Evolutionary conservation across 2,888 invertebrate genomes (phyloP), one percentile per base, ranked within the genome.

Genomic region (Tricholauxania praeusta): DNA sequence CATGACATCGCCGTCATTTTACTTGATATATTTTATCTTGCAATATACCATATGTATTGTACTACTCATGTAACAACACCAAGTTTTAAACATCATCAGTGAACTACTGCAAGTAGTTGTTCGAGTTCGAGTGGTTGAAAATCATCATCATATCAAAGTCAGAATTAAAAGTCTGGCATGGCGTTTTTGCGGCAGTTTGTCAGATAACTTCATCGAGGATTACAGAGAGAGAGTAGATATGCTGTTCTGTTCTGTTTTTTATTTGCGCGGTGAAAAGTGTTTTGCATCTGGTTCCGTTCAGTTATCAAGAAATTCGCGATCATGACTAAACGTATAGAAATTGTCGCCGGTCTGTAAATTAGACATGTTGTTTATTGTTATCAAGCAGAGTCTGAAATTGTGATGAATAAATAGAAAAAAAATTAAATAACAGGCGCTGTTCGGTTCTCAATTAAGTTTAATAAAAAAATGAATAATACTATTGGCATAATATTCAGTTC

Each of bases 241-340:
- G 3, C 28, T 28, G 28, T 49, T 55, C 1, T 17, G 48, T 22
- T 14, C 60, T 48, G 12, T 17, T 39, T 39, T 39, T 39, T 39
- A 8, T 39, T 39, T 39, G 74, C 74, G 73, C 76, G 70, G 39
- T 39, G 74, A 74, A 76, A 76, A 76, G 74, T 72, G 73, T 72
- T 75, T 73, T 71, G 76, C 76, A 74, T 76, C 78, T 76, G 71
- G 75, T 67, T 72, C 71, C 76, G 73, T 73, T 75, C 73, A 76
- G 77, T 77, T 72, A 72, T 66, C 74, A 71, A 74, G 70, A 74
- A 78, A 73, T 76, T 77, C 75, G 78, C 78, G 75, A 75, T 72
- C 74, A 66, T 73, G 72, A 72, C 78, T 39, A 57, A 57, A 57
- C 57, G 57, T 57, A 57, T 28, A 28, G 28, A 57, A 57, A 62